Evolutionary conservation across 2,797 vertebrate species (phyloP).

Genomic region (Novumbra hubbsi): DNA sequence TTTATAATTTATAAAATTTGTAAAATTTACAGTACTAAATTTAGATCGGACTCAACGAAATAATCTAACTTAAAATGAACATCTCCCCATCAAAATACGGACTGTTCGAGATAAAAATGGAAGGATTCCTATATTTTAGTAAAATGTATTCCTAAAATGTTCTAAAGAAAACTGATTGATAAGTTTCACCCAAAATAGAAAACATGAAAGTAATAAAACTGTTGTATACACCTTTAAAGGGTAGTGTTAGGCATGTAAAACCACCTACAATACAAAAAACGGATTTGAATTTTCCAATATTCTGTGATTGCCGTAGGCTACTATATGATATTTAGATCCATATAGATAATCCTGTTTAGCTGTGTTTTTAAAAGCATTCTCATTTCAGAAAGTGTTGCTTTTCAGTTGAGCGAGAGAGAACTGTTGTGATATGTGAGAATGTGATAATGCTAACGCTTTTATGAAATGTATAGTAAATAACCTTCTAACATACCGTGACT

Average conservation of each 20-base stretch:
- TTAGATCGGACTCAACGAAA: neutral
- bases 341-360: neutral
- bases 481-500: neutral
- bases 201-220: too few species aligned
- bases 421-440: conserved; percentile 12
- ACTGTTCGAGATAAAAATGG: neutral
- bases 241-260: too few species aligned
- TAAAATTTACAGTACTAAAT: neutral
- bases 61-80: neutral
- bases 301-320: neutral
- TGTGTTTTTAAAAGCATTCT: conserved; percentile 19
- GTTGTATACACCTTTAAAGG: too few species aligned
- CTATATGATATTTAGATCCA: neutral
- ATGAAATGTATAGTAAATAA: conserved; percentile 9
- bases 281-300: too few species aligned
- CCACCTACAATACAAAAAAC: neutral
- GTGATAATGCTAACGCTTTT: conserved; percentile 8
- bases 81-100: neutral
- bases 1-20: neutral
- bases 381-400: neutral
- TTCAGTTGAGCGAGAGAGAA: conserved; percentile 11
- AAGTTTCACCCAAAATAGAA: too few species aligned
- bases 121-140: neutral
- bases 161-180: neutral
- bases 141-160: neutral